phyloP scores from a whole-genome alignment of 2,797 vertebrate genomes.

The Erethizon dorsatum region DNA sequence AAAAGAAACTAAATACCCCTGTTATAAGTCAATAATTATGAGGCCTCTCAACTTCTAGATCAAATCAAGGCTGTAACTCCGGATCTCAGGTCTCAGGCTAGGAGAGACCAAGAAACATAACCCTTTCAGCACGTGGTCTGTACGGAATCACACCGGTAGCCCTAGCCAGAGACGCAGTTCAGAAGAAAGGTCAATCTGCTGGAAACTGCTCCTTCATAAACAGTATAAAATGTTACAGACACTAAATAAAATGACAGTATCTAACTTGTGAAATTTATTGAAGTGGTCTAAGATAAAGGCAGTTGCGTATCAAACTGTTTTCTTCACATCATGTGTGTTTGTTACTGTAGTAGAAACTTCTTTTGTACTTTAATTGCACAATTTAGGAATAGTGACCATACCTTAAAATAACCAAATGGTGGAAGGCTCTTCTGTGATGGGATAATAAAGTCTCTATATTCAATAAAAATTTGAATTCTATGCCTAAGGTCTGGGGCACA shows the following conservation, averaged over 20 bases:
- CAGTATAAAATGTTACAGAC: constrained; percentile 18
- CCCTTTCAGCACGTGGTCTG: background rate
- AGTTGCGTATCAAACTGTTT: constrained; percentile 44
- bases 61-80: constrained; percentile 60
- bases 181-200: background rate
- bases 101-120: constrained; percentile 24
- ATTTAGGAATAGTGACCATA: constrained; percentile 43
- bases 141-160: background rate
- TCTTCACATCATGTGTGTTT: constrained; percentile 45
- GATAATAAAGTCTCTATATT: background rate
- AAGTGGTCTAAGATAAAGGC: constrained; percentile 42
- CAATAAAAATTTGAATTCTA: constrained; percentile 28
- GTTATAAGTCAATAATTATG: constrained; percentile 71
- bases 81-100: constrained; percentile 40
- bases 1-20: constrained; percentile 65
- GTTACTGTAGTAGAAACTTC: background rate
- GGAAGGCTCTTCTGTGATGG: constrained; percentile 1
- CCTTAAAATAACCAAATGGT: constrained; percentile 38
- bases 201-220: background rate
- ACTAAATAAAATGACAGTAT: constrained; percentile 70
- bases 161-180: background rate
- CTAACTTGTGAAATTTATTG: constrained; percentile 59
- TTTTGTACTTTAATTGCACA: constrained; percentile 24
- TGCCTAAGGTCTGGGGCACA: background rate
- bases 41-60: constrained; percentile 65